A percentile compares a stretch with the other conserved stretches of the same genome.
Conservation (phyloP, 2,797 vertebrate genomes). For the Schizopygopsis pylzovi region DNA sequence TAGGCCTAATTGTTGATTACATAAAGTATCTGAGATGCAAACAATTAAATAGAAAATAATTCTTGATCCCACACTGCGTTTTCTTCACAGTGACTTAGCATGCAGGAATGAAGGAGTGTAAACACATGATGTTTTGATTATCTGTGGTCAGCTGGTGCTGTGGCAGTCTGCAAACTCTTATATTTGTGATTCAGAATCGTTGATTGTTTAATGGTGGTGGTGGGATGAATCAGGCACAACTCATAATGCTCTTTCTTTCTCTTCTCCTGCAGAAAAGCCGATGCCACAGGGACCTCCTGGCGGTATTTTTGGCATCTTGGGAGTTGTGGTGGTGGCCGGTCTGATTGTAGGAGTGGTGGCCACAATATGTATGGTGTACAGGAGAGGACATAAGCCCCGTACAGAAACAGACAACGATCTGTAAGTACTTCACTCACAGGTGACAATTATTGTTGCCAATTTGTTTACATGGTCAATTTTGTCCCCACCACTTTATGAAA, state of each 20-base stretch:
- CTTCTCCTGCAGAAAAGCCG: conserved; percentile 82
- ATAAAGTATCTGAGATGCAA: not conserved
- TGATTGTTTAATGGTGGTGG: not conserved
- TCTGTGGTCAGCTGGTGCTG: not conserved
- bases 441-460: not conserved
- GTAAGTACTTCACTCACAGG: conserved; percentile 80
- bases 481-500: conserved; percentile 7
- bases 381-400: conserved; percentile 81
- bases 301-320: conserved; percentile 83
- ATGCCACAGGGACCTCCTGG: conserved; percentile 81
- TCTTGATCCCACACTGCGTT: not conserved
- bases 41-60: not conserved
- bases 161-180: conserved; percentile 14
- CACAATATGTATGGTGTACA: conserved; percentile 84
- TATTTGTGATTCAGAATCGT: not conserved
- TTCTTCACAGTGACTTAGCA: conserved; percentile 2
- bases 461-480: not conserved
- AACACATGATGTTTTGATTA: conserved; percentile 28
- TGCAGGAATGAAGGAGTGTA: conserved; percentile 11
- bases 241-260: conserved; percentile 50
- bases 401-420: conserved; percentile 78
- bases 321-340: conserved; percentile 79
- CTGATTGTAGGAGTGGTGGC: conserved; percentile 82
- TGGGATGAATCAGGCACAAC: not conserved
- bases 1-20: not conserved